Base-by-base conservation (phyloP, 2,888 invertebrate genomes). In the Caenorhabditis sp. region DNA sequence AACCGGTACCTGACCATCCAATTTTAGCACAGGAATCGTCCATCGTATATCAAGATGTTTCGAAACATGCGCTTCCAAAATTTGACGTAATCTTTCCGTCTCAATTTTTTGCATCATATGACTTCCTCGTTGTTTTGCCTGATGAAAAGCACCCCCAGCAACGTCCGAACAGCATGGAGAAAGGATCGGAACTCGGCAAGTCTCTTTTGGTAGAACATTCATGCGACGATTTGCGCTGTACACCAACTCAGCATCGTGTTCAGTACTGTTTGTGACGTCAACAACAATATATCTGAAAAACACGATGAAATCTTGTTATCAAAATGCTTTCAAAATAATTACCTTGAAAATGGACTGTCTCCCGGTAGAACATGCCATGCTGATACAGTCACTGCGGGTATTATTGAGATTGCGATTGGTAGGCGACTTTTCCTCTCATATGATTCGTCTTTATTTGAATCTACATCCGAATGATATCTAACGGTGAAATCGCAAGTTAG, bases 131-230 rank as follows among this genome's bases (percentile, higher is more conserved):
- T 85, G 82, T 26, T 79, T 78, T 8, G 86, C 87, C 8, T 69
- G 71, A 58, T 82, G 82, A 62, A 86, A 86, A 0, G 84, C 83
- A 3, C 78, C 70, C 5, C 85, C 77, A 2, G 80, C 81, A 58
- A 87, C 85, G 49, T 85, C 84, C 0, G 82, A 76, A 57, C 84
- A 86, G 59, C 90, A 87, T 4, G 84, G 84, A 8, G 84, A 87
- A 10, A 87, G 69, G 17, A 87, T 76, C 0, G 87, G 87, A n/a
- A 87, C 87, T 38, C 86, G 67, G 76, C 87, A 87, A 1, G 83
- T 82, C 62, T 87, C 87, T 63, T 78, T 83, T 23, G 87, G 84
- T 57, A 86, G 84, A 8, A 87, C 86, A 38, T 80, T 76, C 69
- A 87, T 81, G 27, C 74, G 21, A 25, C 83, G 70, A n/a, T 67